Base-by-base conservation (phyloP, 2,888 invertebrate species). In the Sisyra terminalis region DNA sequence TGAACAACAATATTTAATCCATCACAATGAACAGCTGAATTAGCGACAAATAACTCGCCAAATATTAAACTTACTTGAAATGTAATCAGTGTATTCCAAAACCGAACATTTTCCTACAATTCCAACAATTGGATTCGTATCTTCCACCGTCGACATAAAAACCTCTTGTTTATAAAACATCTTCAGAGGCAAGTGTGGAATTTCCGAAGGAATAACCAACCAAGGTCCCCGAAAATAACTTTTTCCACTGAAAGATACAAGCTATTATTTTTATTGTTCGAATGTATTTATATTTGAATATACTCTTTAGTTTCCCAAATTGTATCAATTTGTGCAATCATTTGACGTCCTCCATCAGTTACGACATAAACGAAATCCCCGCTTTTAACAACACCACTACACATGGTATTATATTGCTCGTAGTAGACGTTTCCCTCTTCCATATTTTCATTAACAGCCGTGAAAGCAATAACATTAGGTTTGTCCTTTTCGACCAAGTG, bases 301-400 rank as follows among this genome's bases (percentile, higher is more conserved):
- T 63, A 89, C 88, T 82, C 79, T 58, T 79, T 77, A 36, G 87
- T 86, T 54, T 86, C 86, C 94, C 94, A 97, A 57, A 97, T 85
- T 45, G 82, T 80, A 58, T 96, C 92, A 49, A 97, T 83, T 59
- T 94, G 85, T 9, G 90, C 86, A 47, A 97, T 83, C 53, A 89
- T 77, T 58, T 93, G 92, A 60, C 85, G 79, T 39, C 88, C 88
- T 11, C 84, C 84, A 53, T 88, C 86, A 1, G 86, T 87, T 45
- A 88, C 88, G 10, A 96, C 89, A 57, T 94, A 93, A 35, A 97
- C 94, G 60, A 82, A 92, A 63, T 98, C 96, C 1, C 97, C 90
- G 1, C 81, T 82, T 66, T 87, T 85, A 40, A 88, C 77, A 0
- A 83, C 75, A 2, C 88, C 87, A 38, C 80, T 78, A 52, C 82